Evolutionary conservation across 2,113 vertebrate genomes (phyloP), one percentile per base, ranked within the genome.

Genomic region (Perca fluviatilis): DNA sequence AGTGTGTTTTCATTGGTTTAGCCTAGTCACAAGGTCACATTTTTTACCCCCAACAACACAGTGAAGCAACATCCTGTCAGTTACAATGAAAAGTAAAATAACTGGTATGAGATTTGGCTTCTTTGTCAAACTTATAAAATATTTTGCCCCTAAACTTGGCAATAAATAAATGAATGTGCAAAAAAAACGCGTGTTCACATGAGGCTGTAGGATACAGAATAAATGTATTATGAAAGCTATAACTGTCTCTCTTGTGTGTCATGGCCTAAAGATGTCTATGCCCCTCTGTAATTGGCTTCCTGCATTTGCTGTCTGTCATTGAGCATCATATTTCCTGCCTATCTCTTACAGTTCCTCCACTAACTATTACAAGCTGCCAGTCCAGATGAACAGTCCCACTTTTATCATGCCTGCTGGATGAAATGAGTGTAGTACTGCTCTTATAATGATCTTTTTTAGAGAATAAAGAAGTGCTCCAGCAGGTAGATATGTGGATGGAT

Each of bases 201-300:
- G 63, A 68, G 51, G 77, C 11, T 18, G 49, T 36, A 64, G 54
- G 60, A 50, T 7, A 19, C 40, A 58, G 51, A 58, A 49, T 40
- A 12, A 51, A n/a, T 50, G 60, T 49, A 14, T 57, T 43, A 72
- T 73, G 27, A 66, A 66, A 86, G 18, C 23, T 61, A 57, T 61
- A 69, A 65, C 23, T 64, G 40, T 66, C 43, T 54, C 66, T 69
- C 13, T 46, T 23, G 62, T 74, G 65, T 69, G 64, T 67, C 64
- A n/a, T 30, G 40, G 64, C 77, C 61, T 67, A 61, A 72, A 79
- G 62, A 79, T 25, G 60, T 58, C 50, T 60, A 3, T 58, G 58
- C 23, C n/a, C 63, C 30, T 68, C 67, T 82, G 16, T 65, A 64
- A 71, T 76, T 79, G 64, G 40, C 77, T 86, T 58, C 50, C 53